phyloP scores from a whole-genome alignment of 2,797 vertebrate genomes.

The Anabacerthia variegaticeps region DNA sequence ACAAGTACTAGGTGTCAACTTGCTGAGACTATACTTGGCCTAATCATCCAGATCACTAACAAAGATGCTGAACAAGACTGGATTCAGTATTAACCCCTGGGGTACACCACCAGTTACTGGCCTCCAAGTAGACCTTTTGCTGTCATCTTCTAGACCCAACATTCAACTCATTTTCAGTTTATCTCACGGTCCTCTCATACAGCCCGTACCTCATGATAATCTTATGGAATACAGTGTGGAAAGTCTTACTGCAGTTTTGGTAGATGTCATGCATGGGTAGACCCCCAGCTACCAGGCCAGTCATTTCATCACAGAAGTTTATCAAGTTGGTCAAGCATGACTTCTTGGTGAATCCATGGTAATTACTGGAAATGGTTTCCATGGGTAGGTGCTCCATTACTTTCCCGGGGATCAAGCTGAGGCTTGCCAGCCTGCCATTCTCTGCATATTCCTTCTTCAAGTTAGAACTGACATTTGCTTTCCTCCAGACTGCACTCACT shows the following conservation, averaged over 20 bases:
- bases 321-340: not conserved
- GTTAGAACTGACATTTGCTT: not conserved
- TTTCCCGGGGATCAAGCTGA: not conserved
- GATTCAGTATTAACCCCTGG: not conserved
- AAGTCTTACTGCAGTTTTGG: not conserved
- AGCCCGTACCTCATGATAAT: not conserved
- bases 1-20: not conserved
- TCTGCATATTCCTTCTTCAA: not conserved
- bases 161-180: not conserved
- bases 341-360: not conserved
- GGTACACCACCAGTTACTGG: not conserved
- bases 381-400: not conserved
- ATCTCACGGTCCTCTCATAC: not conserved
- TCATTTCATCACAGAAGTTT: not conserved
- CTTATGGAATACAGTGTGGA: rapidly evolving
- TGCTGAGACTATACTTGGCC: not conserved
- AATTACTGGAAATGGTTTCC: not conserved
- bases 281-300: not conserved
- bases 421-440: not conserved
- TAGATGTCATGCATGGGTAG: not conserved
- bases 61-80: not conserved
- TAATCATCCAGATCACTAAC: not conserved
- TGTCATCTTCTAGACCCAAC: not conserved
- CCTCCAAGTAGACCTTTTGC: not conserved
- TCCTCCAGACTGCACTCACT: not conserved